Percentiles rank a stretch among this genome's conserved stretches.
Conservation (phyloP, 2,797 vertebrate genomes). For the Catharus ustulatus region DNA sequence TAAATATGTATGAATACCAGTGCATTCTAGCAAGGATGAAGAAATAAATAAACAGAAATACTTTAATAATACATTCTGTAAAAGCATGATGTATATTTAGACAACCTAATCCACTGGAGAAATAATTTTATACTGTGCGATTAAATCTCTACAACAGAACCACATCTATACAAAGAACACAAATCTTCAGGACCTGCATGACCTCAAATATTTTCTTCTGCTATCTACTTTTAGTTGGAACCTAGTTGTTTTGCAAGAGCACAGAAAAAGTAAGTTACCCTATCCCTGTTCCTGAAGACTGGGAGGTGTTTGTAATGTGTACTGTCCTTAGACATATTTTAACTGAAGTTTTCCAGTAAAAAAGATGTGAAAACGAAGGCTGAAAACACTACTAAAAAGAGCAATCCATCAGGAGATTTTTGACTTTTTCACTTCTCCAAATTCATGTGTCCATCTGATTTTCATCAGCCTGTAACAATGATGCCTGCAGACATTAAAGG, state of each 20-base stretch:
- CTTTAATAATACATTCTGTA: not conserved
- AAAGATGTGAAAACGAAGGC: not conserved
- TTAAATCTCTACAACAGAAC: not conserved
- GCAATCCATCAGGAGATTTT: not conserved
- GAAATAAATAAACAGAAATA: not conserved
- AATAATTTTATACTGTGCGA: not conserved
- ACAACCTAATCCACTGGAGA: not conserved
- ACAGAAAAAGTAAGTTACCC: not conserved
- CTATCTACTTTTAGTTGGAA: not conserved
- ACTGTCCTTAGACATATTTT: not conserved
- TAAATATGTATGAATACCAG: not conserved
- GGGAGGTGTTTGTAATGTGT: not conserved
- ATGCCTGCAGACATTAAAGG: not conserved
- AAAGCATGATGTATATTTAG: not conserved
- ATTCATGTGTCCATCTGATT: not conserved
- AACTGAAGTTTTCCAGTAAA: not conserved
- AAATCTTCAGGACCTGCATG: not conserved
- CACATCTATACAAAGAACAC: not conserved
- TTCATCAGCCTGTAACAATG: not conserved
- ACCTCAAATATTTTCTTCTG: not conserved
- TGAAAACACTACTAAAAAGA: not conserved
- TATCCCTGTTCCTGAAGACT: not conserved
- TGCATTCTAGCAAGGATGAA: not conserved
- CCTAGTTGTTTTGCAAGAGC: not conserved
- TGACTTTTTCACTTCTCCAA: not conserved